These are phyloP conservation scores for Acanthurus tractus DNA, from an alignment of 2,797 vertebrate genomes.

Conservation along the genomic window DNA sequence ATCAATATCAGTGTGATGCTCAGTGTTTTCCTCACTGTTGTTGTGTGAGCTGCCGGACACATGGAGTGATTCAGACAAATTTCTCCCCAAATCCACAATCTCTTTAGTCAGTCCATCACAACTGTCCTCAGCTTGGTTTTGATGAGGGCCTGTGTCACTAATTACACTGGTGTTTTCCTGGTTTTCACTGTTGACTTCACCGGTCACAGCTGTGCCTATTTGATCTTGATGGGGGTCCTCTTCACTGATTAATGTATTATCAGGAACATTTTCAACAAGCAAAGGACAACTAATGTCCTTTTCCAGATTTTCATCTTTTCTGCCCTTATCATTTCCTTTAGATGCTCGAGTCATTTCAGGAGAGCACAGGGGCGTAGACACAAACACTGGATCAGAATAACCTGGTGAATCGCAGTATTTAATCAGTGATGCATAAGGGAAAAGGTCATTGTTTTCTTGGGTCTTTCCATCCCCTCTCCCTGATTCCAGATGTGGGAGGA, in stretches of 20 bases:
- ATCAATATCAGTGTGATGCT: slow-evolving; percentile 45
- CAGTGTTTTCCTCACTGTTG: slow-evolving; percentile 36
- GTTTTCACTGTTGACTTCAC: slow-evolving; percentile 29
- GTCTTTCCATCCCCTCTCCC: slow-evolving; percentile 30
- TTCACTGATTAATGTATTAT: slow-evolving; percentile 30
- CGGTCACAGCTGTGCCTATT: not conserved
- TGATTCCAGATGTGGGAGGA: slow-evolving; percentile 52
- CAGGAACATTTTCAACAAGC: slow-evolving; percentile 17
- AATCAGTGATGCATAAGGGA: slow-evolving; percentile 45
- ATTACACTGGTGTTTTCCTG: slow-evolving; percentile 11
- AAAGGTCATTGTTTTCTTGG: slow-evolving; percentile 53
- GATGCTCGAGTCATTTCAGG: slow-evolving; percentile 43
- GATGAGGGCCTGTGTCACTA: slow-evolving; percentile 53
- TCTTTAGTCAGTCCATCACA: slow-evolving; percentile 56
- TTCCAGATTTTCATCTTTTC: slow-evolving; percentile 21
- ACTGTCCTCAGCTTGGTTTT: slow-evolving; percentile 52
- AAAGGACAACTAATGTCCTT: slow-evolving; percentile 5
- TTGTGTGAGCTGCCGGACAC: slow-evolving; percentile 63
- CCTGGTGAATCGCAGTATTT: slow-evolving; percentile 46
- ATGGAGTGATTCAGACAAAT: slow-evolving; percentile 77
- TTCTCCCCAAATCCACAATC: slow-evolving; percentile 82
- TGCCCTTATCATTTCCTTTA: slow-evolving; percentile 34
- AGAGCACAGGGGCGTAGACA: slow-evolving; percentile 51
- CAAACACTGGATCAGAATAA: slow-evolving; percentile 11
- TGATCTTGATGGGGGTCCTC: slow-evolving; percentile 35